Evolutionary conservation across 1,140 invertebrate genomes (phyloP).

Genomic region (Bombus superbus): DNA sequence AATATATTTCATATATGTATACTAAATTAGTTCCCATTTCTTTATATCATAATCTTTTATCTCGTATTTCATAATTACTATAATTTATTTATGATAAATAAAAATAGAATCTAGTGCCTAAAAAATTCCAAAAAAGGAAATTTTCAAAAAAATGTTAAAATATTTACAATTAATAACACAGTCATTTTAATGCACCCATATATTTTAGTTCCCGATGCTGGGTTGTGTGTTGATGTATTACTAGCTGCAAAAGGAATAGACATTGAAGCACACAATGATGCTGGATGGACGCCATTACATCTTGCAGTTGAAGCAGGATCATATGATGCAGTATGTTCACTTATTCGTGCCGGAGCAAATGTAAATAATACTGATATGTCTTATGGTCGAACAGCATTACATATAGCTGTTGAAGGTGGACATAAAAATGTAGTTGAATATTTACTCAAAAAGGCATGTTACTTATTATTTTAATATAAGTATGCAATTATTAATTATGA

Average conservation of each 20-base stretch:
- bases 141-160: not conserved
- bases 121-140: not conserved
- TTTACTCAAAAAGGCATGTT: constrained; percentile 79
- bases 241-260: constrained; percentile 59
- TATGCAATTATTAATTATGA: not conserved
- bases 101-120: not conserved
- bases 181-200: constrained; percentile 2
- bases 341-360: constrained; percentile 81
- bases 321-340: constrained; percentile 78
- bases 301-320: constrained; percentile 83
- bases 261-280: constrained; percentile 66
- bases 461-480: constrained; percentile 36
- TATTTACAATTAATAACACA: not conserved
- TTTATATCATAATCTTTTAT: not conserved
- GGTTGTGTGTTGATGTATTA: constrained; percentile 68
- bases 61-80: not conserved
- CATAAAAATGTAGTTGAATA: constrained; percentile 81
- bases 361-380: constrained; percentile 82
- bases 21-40: not conserved
- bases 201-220: constrained; percentile 56
- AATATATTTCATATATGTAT: not conserved
- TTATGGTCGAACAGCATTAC: constrained; percentile 84
- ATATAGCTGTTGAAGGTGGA: constrained; percentile 83
- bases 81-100: not conserved
- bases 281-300: constrained; percentile 83